These are phyloP conservation scores for Orchesella flavescens DNA, from an alignment of 2,888 invertebrate species.

Conservation along the genomic window DNA sequence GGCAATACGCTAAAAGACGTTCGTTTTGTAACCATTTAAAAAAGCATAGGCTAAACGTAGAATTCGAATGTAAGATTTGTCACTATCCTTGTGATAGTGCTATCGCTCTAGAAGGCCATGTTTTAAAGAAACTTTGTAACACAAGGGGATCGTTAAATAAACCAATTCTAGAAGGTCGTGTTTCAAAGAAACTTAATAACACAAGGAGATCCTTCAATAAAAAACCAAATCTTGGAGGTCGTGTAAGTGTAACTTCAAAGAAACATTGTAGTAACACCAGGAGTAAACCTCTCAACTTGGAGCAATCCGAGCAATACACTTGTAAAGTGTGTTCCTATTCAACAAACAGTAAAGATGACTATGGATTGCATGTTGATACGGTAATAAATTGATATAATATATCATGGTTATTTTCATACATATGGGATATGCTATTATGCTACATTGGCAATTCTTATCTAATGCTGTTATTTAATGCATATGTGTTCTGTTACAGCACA, in stretches of 20 bases:
- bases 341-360: not conserved
- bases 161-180: not conserved
- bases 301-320: too few species aligned
- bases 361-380: not conserved
- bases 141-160: not conserved
- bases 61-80: not conserved
- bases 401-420: too few species aligned
- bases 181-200: not conserved
- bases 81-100: conserved; percentile 5
- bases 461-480: not conserved
- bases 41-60: not conserved
- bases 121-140: not conserved
- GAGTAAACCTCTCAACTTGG: too few species aligned
- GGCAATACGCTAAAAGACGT: not conserved
- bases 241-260: not conserved
- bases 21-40: not conserved
- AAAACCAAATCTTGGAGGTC: not conserved
- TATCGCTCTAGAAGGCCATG: not conserved
- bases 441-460: too few species aligned
- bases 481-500: not conserved
- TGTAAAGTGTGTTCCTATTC: too few species aligned
- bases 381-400: not conserved
- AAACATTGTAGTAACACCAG: too few species aligned
- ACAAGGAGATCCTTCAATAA: not conserved
- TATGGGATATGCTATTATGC: too few species aligned